Base-by-base conservation (phyloP, 1,140 invertebrate species). In the Zaprionus ghesquierei region DNA sequence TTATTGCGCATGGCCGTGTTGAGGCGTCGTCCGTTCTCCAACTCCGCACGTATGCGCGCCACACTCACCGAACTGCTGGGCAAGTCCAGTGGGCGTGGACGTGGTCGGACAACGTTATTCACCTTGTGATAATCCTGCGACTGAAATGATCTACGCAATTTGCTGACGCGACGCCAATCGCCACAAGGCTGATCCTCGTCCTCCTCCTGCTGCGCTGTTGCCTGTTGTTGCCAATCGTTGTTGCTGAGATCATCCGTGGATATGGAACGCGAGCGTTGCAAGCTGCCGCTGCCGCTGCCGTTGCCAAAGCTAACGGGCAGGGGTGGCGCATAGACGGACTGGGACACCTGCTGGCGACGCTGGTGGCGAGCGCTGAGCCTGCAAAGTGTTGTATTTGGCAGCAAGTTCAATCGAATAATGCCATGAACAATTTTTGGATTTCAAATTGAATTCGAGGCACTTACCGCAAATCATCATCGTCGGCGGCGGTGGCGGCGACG, bases 141-240 rank as follows among this genome's bases (percentile, higher is more conserved):
- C 81, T 95, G 94, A 46, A 96, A 92, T 10, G 95, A 95, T 56
- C 94, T 89, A 35, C 94, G 92, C 20, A 94, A 89, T 78, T 93
- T 94, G 15, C 93, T 93, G 20, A 94, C 93, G 59, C 93, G 91
- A 62, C 93, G 93, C 95, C 94, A 95, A 73, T 94, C 94, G 35
- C 76, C 74, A 5, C 69, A 68, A 3, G 89, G 62, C 53, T 75
- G 44, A n/a, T 81, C 82, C 20, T 71, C 55, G 5, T 79, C 86
- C 20, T 77, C 64, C 62, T 69, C 64, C 20, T 77, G 62, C 62
- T 69, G 61, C 41, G 9, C 41, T 20, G 46, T 79, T 51, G 9
- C 22, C 31, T 66, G 61, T 20, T 54, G 77, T 49, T 76, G 71
- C 76, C 82, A 89, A 23, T 91, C 84, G 66, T 81, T 82, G 66